A percentile compares a stretch with the other conserved stretches of the same genome.
phyloP scores from a whole-genome alignment of 2,113 vertebrate genomes.

The Heterocephalus glaber region DNA sequence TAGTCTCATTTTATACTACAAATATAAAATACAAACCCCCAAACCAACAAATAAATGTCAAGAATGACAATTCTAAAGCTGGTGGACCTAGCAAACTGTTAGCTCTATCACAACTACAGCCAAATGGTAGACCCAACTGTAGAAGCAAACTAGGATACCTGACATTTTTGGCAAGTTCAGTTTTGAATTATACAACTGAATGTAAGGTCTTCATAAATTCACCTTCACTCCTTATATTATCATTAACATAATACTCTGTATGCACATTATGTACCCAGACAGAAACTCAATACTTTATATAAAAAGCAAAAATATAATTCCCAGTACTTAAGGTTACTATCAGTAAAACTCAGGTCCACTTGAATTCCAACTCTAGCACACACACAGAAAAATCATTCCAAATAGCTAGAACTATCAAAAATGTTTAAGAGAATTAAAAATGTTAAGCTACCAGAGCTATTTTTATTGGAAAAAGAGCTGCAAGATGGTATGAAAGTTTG shows the following conservation, averaged over 20 bases:
- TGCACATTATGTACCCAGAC: not conserved
- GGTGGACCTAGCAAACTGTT: not conserved
- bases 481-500: not conserved
- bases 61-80: slow-evolving; percentile 26
- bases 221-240: not conserved
- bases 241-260: no score
- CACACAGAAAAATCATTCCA: not conserved
- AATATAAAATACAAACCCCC: not conserved
- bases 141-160: not conserved
- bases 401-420: not conserved
- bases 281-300: not conserved
- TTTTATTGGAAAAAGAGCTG: slow-evolving; percentile 29
- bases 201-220: not conserved
- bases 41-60: not conserved
- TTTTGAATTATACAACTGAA: not conserved
- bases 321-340: not conserved
- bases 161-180: not conserved
- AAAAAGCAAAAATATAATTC: not conserved
- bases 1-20: not conserved
- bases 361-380: not conserved
- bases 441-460: not conserved
- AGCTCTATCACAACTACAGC: not conserved
- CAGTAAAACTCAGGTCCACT: not conserved
- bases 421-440: not conserved
- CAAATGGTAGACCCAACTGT: not conserved